phyloP scores from a whole-genome alignment of 2,888 invertebrate species.

The Ornithoptera alexandrae region DNA sequence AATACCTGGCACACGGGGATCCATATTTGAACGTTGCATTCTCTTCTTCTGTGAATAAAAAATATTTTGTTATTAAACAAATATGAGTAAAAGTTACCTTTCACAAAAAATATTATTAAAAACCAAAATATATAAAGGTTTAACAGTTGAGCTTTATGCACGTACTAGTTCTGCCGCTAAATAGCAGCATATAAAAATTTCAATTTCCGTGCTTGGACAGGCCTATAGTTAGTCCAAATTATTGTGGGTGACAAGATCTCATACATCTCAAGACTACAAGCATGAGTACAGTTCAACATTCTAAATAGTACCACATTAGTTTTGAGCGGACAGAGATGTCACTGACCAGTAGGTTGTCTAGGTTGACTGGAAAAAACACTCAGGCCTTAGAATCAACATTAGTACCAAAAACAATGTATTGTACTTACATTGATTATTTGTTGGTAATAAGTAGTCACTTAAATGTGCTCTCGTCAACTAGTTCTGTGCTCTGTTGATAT shows the following conservation, averaged over 20 bases:
- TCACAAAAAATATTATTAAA: neutral
- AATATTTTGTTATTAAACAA: neutral
- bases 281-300: no score
- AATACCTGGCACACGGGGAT: constrained; percentile 30
- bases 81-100: neutral
- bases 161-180: neutral
- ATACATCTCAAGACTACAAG: no score
- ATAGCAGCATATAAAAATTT: no score
- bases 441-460: constrained; percentile 2
- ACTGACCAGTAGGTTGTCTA: no score
- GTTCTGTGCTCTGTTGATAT: neutral
- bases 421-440: constrained; percentile 1
- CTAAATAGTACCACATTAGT: no score
- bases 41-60: constrained; percentile 46
- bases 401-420: constrained; percentile 38
- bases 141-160: neutral
- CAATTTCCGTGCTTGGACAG: no score
- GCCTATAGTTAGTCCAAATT: no score
- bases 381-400: neutral
- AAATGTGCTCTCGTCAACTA: neutral
- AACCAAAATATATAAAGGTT: neutral
- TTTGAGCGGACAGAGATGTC: no score
- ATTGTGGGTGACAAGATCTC: no score
- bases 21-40: constrained; percentile 57
- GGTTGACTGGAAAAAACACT: no score